Evolutionary conservation across 2,888 invertebrate species (phyloP), one percentile per base, ranked within the genome.

Genomic region (Graphium colonna): DNA sequence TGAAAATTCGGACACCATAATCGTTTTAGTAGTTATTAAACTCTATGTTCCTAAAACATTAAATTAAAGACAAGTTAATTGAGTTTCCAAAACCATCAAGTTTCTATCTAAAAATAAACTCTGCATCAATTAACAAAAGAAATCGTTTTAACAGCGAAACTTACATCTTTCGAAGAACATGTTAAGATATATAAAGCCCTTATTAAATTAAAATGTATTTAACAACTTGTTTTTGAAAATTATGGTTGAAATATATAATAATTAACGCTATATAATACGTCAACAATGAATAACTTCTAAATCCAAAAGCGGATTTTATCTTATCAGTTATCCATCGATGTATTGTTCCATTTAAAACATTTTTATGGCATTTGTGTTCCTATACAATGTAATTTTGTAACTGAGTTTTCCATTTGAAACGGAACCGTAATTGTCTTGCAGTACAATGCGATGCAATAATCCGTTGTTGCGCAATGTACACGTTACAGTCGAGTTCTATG

Each of bases 391-490:
- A 40, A 49, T 45, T 53, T 45, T 51, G 28, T 51, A 49, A 46
- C n/a, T n/a, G 15, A 41, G 1, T 51, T 52, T 53, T 51, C 42
- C 36, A 13, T 12, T 58, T 52, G 65, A 62, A 56, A 52, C 51
- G 47, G 63, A 59, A 63, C 51, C 52, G 57, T 52, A 51, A 64
- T 64, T 63, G 57, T 62, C 57, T 60, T 61, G 57, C 57, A 49
- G 51, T 58, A 59, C 59, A 62, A 56, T 61, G 59, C 60, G 56
- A 60, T 60, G 62, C 64, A 63, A 57, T 60, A 60, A 63, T 61
- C 47, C 57, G 49, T 15, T 39, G 54, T 68, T 69, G 60, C 59
- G 58, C 54, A 68, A 64, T 56, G 42, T 47, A 48, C 38, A 50
- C 42, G 26, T 15, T n/a, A 3, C 40, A 44, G 38, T 41, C 28